These are phyloP conservation scores for Lampris incognitus DNA, from an alignment of 2,113 vertebrate species.

Conservation along the genomic window DNA sequence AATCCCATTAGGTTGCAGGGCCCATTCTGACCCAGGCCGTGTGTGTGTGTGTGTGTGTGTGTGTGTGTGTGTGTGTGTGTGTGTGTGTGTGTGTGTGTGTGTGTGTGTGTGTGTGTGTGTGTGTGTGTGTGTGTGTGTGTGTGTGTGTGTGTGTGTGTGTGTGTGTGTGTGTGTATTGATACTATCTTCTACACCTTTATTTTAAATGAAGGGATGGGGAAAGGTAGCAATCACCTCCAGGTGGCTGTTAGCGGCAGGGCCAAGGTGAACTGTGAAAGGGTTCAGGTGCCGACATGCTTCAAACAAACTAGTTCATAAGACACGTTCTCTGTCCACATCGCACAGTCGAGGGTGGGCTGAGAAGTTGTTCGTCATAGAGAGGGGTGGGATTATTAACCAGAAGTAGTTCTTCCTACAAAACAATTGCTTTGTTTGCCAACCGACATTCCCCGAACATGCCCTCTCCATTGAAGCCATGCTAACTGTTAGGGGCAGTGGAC, in stretches of 20 bases:
- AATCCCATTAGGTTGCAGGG: slow-evolving; percentile 46
- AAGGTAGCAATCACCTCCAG: slow-evolving; percentile 41
- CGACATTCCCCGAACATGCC: too few relatives aligned
- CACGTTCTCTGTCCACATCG: too few relatives aligned
- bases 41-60: slow-evolving; percentile 37
- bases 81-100: slow-evolving; percentile 15
- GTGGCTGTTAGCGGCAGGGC: slow-evolving; percentile 62
- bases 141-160: slow-evolving; percentile 53
- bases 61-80: slow-evolving; percentile 15
- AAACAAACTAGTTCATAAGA: too few relatives aligned
- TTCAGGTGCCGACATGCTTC: slow-evolving; percentile 8
- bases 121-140: slow-evolving; percentile 53
- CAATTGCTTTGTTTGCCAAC: too few relatives aligned
- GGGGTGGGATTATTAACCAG: too few relatives aligned
- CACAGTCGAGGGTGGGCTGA: too few relatives aligned
- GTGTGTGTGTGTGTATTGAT: slow-evolving; percentile 27
- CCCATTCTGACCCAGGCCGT: slow-evolving; percentile 25
- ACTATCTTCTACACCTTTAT: slow-evolving; percentile 46
- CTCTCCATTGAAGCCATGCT: too few relatives aligned
- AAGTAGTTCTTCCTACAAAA: too few relatives aligned
- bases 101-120: slow-evolving; percentile 42
- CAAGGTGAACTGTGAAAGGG: slow-evolving; percentile 35
- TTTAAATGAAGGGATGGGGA: slow-evolving; percentile 41
- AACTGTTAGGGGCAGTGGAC: too few relatives aligned
- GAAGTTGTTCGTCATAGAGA: too few relatives aligned